Base-by-base conservation (phyloP, 2,113 vertebrate genomes). In the Anser cygnoides region DNA sequence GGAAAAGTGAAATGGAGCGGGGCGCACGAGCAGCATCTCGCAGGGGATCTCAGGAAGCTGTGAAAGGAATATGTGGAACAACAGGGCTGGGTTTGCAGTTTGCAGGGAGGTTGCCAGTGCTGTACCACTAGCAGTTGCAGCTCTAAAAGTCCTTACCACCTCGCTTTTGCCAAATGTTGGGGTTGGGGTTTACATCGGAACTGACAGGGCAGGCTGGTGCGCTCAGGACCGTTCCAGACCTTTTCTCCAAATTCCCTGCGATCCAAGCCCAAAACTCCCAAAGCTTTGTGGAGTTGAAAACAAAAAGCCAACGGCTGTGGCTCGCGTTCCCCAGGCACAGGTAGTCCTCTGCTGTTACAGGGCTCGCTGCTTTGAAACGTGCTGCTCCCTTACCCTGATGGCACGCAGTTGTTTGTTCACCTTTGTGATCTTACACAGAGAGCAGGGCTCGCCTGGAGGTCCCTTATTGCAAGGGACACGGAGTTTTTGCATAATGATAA, bases 321-420 rank as follows among this genome's bases (percentile, higher is more conserved):
- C 22, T 58, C 41, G 41, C 1, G 2, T 43, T 81, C 19, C 70
- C 35, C 20, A 3, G 3, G 0, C 4, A 8, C 22, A 25, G 5
- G 11, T 13, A 39, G 26, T 68, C 22, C 37, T 41, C 35, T 28
- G 5, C 29, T 15, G 26, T 7, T 22, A 2, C 0, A 1, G 33
- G 55, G 41, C 54, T 65, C 0, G 0, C 5, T 23, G 35, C 6
- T 46, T 58, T 52, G 65, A 35, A 19, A 8, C 12, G 65, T n/a
- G 31, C n/a, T 1, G 0, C n/a, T 57, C 39, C 43, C 16, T 63
- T 12, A 12, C 9, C 39, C 18, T 23, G 44, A 8, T 3, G 0
- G 11, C 3, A 17, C 0, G 0, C 3, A 16, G 29, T 4, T 13
- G 9, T 7, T 29, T 13, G n/a, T 23, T 31, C 6, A 0, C 7